A percentile compares a stretch with the other conserved stretches of the same genome.
Conservation (phyloP, 2,797 vertebrate species). For the Hipposideros larvatus region DNA sequence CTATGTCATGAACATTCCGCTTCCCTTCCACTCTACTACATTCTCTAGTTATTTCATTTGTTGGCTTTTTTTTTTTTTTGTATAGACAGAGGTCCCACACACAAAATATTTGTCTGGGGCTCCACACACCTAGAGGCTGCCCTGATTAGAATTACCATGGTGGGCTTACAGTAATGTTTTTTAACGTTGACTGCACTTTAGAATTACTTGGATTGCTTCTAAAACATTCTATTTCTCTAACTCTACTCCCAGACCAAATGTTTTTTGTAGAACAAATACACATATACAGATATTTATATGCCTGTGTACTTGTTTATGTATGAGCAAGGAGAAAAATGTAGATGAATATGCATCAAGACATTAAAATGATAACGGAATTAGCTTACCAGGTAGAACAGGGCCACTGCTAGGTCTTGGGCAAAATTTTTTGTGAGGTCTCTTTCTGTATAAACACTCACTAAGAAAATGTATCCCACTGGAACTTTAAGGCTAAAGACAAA, state of each 20-base stretch:
- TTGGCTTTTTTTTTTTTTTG: not conserved
- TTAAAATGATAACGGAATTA: conserved; percentile 4
- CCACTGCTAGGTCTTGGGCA: not conserved
- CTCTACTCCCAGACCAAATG: not conserved
- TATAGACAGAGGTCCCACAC: not conserved
- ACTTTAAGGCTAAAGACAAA: not conserved
- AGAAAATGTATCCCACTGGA: conserved; percentile 5
- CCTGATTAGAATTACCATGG: not conserved
- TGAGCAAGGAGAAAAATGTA: not conserved
- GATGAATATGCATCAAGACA: not conserved
- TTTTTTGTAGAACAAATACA: conserved; percentile 42
- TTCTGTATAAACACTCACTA: not conserved
- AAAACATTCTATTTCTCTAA: conserved; percentile 42
- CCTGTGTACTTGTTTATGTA: not conserved
- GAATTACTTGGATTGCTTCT: conserved; percentile 24
- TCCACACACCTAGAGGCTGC: not conserved
- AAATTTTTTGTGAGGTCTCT: not conserved
- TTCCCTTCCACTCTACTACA: not conserved
- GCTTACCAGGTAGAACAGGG: not conserved
- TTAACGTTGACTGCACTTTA: not conserved
- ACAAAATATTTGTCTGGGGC: not conserved
- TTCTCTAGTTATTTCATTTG: not conserved
- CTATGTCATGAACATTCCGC: not conserved
- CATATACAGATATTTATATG: not conserved
- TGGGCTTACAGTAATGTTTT: not conserved